phyloP scores from a whole-genome alignment of 2,113 vertebrate genomes.

The Percina caprodes region DNA sequence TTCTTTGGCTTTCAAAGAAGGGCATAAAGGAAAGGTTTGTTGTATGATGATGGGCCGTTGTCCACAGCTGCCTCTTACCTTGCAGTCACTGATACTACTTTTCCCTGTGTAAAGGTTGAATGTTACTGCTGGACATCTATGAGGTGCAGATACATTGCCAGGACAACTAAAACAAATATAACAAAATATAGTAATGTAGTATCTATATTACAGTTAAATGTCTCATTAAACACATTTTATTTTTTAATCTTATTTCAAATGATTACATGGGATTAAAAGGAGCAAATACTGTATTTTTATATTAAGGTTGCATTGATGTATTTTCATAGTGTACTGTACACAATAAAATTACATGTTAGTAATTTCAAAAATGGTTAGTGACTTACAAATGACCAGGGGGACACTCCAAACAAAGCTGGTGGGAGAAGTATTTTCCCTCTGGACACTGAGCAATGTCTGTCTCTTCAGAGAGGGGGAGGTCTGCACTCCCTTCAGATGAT shows the following conservation, averaged over 20 bases:
- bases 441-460: constrained; percentile 74
- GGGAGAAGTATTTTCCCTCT: constrained; percentile 79
- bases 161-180: constrained; percentile 78
- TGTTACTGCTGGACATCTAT: constrained; percentile 82
- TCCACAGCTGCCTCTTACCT: constrained; percentile 76
- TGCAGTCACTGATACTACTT: constrained; percentile 77
- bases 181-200: not conserved
- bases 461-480: constrained; percentile 22
- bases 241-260: not conserved
- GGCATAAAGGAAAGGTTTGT: not conserved
- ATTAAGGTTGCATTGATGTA: not conserved
- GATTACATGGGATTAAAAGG: not conserved
- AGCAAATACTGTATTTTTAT: not conserved
- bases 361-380: constrained; percentile 21
- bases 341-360: not conserved
- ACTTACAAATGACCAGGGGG: constrained; percentile 88
- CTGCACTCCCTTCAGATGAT: constrained; percentile 58
- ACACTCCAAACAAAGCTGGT: constrained; percentile 86
- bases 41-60: not conserved
- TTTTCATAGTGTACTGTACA: not conserved
- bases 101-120: constrained; percentile 81
- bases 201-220: not conserved
- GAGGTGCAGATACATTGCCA: constrained; percentile 80
- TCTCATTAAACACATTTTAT: not conserved
- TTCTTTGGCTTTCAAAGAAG: not conserved